Conservation (phyloP, 2,797 vertebrate genomes). For the Gymnopithys bicolor region DNA sequence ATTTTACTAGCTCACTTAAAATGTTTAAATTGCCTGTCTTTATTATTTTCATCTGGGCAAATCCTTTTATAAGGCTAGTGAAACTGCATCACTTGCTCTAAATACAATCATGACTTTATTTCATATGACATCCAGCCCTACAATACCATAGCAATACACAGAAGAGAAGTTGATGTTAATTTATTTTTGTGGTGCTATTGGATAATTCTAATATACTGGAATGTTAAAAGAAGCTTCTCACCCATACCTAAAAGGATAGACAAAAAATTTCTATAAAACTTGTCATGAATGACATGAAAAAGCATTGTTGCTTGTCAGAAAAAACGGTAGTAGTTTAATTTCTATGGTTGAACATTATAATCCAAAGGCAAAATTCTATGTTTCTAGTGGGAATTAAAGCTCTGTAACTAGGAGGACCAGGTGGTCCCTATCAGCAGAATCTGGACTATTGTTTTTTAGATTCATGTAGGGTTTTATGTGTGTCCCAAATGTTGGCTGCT, state of each 20-base stretch:
- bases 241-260: not conserved
- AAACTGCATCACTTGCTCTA: not conserved
- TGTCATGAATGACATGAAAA: not conserved
- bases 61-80: not conserved
- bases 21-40: not conserved
- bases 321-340: not conserved
- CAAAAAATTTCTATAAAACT: not conserved
- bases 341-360: slow-evolving; percentile 9
- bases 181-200: not conserved
- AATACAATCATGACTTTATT: not conserved
- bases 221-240: not conserved
- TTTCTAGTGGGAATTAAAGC: slow-evolving; percentile 15
- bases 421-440: not conserved
- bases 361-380: not conserved
- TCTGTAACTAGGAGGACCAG: not conserved
- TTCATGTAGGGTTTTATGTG: slow-evolving; percentile 2
- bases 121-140: not conserved
- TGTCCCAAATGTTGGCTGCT: slow-evolving; percentile 8
- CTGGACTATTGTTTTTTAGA: slow-evolving; percentile 23
- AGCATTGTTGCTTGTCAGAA: not conserved
- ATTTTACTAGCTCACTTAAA: not conserved
- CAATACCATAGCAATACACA: not conserved
- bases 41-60: not conserved
- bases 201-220: not conserved
- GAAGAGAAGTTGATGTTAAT: not conserved